Percentiles rank a stretch among this genome's conserved stretches.
phyloP scores from a whole-genome alignment of 1,140 invertebrate species.

The Philotrypesis tridentata region DNA sequence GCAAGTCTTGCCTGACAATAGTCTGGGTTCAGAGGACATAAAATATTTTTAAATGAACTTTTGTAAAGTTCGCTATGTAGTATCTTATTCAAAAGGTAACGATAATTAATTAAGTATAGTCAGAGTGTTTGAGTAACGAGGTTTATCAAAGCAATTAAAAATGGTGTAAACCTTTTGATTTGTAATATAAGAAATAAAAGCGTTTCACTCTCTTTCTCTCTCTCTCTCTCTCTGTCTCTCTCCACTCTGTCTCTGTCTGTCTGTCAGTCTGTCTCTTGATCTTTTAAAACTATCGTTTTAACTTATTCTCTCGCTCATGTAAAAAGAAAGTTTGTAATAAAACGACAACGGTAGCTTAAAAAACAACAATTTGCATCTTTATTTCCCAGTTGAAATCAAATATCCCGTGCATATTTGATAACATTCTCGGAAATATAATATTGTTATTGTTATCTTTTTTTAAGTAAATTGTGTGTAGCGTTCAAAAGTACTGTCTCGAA shows the following conservation, averaged over 20 bases:
- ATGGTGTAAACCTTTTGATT: background rate
- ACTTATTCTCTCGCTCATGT: conserved; percentile 27
- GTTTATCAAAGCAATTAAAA: background rate
- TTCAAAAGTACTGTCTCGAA: no score
- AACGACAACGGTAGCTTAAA: background rate
- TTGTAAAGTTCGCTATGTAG: background rate
- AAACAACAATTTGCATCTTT: no score
- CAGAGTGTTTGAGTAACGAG: background rate
- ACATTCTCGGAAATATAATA: no score
- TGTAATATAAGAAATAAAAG: conserved; percentile 8
- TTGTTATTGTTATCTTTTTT: no score
- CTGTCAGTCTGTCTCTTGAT: no score
- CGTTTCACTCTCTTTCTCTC: background rate
- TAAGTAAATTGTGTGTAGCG: no score
- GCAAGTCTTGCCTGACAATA: background rate
- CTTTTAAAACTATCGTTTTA: conserved; percentile 7
- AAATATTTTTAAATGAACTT: conserved; percentile 1
- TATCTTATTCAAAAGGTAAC: background rate
- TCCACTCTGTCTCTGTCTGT: no score
- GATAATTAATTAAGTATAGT: background rate
- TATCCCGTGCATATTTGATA: no score
- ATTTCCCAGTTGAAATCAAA: no score
- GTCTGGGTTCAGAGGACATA: background rate
- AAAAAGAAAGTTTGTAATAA: conserved; percentile 44
- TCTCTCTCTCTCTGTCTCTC: no score